phyloP scores from a whole-genome alignment of 2,113 vertebrate species.

The Pygathrix nemaeus region DNA sequence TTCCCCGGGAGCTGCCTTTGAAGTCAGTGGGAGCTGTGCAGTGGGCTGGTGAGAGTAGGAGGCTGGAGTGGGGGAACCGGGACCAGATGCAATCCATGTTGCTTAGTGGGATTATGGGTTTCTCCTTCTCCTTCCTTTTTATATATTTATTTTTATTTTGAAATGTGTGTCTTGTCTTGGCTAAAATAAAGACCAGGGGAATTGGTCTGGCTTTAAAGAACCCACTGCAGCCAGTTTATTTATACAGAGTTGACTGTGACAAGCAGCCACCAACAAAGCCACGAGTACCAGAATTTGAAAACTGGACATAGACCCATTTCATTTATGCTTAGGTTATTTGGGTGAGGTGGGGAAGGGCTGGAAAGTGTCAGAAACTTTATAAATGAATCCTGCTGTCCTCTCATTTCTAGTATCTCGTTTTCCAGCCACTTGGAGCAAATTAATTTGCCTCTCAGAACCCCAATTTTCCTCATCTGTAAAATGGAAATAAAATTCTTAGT shows the following conservation, averaged over 20 bases:
- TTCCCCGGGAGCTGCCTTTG: background rate
- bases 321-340: background rate
- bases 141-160: constrained; percentile 13
- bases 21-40: background rate
- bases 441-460: background rate
- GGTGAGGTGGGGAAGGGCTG: background rate
- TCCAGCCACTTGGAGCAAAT: background rate
- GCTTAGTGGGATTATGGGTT: background rate
- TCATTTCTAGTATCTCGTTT: background rate
- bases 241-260: background rate
- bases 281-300: background rate
- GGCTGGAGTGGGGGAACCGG: rapidly evolving
- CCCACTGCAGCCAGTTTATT: background rate
- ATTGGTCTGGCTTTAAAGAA: background rate
- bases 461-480: background rate
- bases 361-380: background rate
- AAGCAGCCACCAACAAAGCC: background rate
- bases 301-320: background rate
- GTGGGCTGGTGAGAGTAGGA: background rate
- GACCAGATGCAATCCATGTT: background rate
- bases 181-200: background rate
- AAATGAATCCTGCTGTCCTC: background rate
- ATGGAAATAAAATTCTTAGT: background rate
- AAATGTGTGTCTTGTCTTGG: background rate
- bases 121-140: background rate